Percentiles rank a stretch among this genome's conserved stretches.
Evolutionary conservation across 2,797 vertebrate species (phyloP).

Genomic region (Mus spretus): DNA sequence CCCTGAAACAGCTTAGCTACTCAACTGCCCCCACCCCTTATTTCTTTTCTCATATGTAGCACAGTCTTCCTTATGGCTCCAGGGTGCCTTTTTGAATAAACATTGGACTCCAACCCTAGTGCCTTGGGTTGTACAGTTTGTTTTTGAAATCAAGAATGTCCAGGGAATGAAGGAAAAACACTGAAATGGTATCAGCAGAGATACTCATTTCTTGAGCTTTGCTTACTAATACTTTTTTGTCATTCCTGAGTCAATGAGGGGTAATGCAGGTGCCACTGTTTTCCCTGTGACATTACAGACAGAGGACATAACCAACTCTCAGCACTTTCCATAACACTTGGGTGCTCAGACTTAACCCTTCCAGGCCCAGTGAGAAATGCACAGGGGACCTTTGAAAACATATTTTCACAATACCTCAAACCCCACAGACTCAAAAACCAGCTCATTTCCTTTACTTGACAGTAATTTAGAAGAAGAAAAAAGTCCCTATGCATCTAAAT

Average conservation of each 20-base stretch:
- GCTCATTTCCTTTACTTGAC: constrained; percentile 54
- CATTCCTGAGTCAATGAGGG: constrained; percentile 70
- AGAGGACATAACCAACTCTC: constrained; percentile 81
- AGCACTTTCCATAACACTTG: constrained; percentile 32
- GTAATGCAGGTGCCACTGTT: constrained; percentile 87
- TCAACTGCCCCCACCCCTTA: not conserved
- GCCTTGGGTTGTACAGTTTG: constrained; percentile 42
- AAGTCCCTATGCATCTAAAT: constrained; percentile 15
- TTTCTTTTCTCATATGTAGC: not conserved
- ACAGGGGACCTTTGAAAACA: not conserved
- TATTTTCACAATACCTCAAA: constrained; percentile 50
- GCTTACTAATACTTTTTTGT: constrained; percentile 61
- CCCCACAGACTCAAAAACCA: constrained; percentile 70
- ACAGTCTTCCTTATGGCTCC: constrained; percentile 70
- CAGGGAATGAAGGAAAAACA: constrained; percentile 66
- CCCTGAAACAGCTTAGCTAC: constrained; percentile 50
- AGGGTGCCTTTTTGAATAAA: constrained; percentile 77
- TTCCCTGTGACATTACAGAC: constrained; percentile 78
- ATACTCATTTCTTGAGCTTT: constrained; percentile 61
- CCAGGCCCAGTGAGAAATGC: constrained; percentile 55
- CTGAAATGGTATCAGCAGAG: constrained; percentile 52
- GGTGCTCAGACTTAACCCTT: constrained; percentile 74
- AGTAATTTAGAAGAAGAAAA: constrained; percentile 25
- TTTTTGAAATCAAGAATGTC: constrained; percentile 49
- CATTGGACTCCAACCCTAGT: constrained; percentile 39